phyloP scores from a whole-genome alignment of 1,140 invertebrate genomes.

The Battus philenor region DNA sequence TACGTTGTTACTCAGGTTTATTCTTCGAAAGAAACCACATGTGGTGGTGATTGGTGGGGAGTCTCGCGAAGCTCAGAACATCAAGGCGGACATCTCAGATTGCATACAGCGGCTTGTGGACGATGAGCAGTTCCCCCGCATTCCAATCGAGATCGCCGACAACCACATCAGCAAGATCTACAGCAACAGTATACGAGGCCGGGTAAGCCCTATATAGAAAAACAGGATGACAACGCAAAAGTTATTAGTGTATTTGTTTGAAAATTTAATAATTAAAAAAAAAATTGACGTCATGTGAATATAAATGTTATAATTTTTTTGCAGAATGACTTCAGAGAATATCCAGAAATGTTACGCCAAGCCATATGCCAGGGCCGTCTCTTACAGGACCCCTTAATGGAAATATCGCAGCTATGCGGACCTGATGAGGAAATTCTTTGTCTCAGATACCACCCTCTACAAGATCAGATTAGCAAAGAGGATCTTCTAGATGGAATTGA shows the following conservation, averaged over 20 bases:
- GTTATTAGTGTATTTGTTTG: too few species aligned
- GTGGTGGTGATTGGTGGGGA: constrained; percentile 94
- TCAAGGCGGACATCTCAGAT: constrained; percentile 90
- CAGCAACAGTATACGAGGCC: constrained; percentile 92
- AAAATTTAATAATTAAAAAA: too few species aligned
- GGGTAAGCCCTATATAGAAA: too few species aligned
- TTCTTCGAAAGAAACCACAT: constrained; percentile 94
- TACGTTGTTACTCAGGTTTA: constrained; percentile 82
- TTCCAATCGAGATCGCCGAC: constrained; percentile 94
- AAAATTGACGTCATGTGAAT: too few species aligned
- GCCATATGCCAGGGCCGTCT: constrained; percentile 94
- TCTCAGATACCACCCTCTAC: constrained; percentile 92
- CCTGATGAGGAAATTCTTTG: constrained; percentile 97
- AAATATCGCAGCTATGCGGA: constrained; percentile 97
- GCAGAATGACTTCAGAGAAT: constrained; percentile 91
- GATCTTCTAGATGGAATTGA: constrained; percentile 90
- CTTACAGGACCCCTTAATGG: constrained; percentile 96
- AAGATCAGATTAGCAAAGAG: constrained; percentile 91
- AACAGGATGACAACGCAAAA: too few species aligned
- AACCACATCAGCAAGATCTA: constrained; percentile 95
- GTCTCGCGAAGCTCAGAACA: constrained; percentile 90
- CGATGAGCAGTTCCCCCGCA: constrained; percentile 91
- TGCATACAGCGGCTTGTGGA: constrained; percentile 86
- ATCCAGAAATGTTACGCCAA: constrained; percentile 91
- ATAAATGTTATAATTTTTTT: constrained; percentile 26